phyloP scores from a whole-genome alignment of 1,140 invertebrate species.

The Ceratina calcarata region DNA sequence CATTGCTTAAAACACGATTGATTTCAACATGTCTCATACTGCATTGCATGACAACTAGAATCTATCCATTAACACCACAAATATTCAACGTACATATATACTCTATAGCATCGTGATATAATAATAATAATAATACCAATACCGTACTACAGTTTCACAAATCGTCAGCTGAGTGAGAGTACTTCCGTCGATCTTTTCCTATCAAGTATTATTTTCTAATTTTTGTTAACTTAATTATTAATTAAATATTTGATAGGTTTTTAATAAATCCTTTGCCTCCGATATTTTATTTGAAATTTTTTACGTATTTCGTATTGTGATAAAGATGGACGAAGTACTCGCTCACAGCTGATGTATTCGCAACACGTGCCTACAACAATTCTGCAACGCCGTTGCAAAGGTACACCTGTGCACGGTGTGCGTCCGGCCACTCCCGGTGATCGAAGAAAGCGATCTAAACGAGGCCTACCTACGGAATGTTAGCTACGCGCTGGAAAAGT shows the following conservation, averaged over 20 bases:
- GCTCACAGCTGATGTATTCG: not conserved
- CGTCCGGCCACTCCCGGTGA: no score
- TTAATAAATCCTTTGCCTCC: no score
- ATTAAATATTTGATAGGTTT: no score
- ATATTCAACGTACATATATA: not conserved
- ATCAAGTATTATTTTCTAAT: no score
- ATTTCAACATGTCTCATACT: not conserved
- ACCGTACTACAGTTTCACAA: not conserved
- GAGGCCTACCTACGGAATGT: not conserved
- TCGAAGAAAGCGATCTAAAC: slow-evolving; percentile 4
- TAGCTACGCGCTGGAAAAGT: slow-evolving; percentile 40
- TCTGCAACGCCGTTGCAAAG: slow-evolving; percentile 17
- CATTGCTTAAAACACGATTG: slow-evolving; percentile 2
- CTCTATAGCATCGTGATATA: not conserved
- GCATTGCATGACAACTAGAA: not conserved
- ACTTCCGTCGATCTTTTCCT: not conserved
- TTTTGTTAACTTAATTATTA: no score
- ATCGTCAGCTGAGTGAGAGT: not conserved
- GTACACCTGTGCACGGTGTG: not conserved
- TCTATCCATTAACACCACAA: slow-evolving; percentile 11
- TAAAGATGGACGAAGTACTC: not conserved
- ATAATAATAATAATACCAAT: no score
- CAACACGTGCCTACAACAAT: not conserved
- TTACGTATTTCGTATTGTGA: no score
- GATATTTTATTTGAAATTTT: no score